Evolutionary conservation across 1,140 invertebrate species (phyloP).

Genomic region (Argopecten irradians): DNA sequence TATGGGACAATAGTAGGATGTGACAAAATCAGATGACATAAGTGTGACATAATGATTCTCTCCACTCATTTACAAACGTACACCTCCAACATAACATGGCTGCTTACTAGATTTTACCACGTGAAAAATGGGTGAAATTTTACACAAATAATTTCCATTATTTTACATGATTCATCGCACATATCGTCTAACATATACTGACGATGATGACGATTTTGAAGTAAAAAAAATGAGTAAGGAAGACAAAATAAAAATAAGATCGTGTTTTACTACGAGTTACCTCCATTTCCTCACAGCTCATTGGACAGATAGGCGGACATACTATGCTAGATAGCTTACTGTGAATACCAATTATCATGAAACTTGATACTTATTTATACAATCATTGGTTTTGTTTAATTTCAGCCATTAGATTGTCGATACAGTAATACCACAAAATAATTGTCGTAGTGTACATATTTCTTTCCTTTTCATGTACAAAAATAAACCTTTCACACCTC

Average conservation of each 20-base stretch:
- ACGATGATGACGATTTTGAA: not conserved
- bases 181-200: not conserved
- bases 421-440: not conserved
- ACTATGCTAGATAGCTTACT: too few relatives aligned
- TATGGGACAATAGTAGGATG: not conserved
- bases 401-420: not conserved
- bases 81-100: not conserved
- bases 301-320: too few relatives aligned
- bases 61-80: not conserved
- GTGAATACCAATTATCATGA: too few relatives aligned
- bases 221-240: not conserved
- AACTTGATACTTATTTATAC: too few relatives aligned
- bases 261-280: not conserved
- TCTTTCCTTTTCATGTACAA: slow-evolving; percentile 2
- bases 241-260: not conserved
- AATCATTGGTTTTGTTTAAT: not conserved
- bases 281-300: not conserved
- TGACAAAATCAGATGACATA: not conserved
- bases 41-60: not conserved
- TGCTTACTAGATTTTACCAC: not conserved
- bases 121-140: not conserved
- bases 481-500: slow-evolving; percentile 15
- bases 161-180: too few relatives aligned
- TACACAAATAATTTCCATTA: not conserved
- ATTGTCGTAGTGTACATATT: not conserved